A percentile compares a stretch with the other conserved stretches of the same genome.
phyloP scores from a whole-genome alignment of 53 echinoderm and acorn worm species.

The Paracentrotus lividus region DNA sequence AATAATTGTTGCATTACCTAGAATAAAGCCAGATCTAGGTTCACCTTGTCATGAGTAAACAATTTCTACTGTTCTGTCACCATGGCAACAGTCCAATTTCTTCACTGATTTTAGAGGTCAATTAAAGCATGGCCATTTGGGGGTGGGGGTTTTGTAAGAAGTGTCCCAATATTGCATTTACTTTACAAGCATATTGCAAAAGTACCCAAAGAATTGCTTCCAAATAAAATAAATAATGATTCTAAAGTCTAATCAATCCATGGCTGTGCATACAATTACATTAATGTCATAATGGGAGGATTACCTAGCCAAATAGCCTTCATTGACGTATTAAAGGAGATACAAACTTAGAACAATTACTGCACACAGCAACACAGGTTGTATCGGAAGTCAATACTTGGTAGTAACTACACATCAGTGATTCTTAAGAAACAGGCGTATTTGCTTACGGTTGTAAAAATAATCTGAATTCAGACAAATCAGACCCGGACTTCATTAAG shows the following conservation, averaged over 20 bases:
- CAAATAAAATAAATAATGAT: neutral
- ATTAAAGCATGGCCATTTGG: too few species aligned
- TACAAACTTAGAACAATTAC: neutral
- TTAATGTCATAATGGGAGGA: neutral
- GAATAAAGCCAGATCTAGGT: neutral
- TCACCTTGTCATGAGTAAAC: neutral
- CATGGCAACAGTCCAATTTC: neutral
- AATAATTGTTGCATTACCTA: neutral
- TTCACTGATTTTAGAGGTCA: neutral
- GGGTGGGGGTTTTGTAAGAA: too few species aligned
- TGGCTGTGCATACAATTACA: neutral
- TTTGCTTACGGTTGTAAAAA: neutral
- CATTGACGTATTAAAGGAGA: neutral
- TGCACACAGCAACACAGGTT: neutral
- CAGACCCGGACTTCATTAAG: neutral
- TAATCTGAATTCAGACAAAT: slow-evolving; percentile 30
- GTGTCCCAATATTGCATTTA: too few species aligned
- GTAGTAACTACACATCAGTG: neutral
- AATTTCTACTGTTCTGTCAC: neutral
- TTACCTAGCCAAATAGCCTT: neutral
- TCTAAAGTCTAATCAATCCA: neutral
- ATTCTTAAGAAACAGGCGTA: neutral
- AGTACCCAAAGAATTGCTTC: neutral
- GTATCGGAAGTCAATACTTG: slow-evolving; percentile 40
- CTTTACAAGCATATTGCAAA: too few species aligned